Evolutionary conservation across 2,888 invertebrate genomes (phyloP), one percentile per base, ranked within the genome.

Genomic region (Drosophila antonietae): DNA sequence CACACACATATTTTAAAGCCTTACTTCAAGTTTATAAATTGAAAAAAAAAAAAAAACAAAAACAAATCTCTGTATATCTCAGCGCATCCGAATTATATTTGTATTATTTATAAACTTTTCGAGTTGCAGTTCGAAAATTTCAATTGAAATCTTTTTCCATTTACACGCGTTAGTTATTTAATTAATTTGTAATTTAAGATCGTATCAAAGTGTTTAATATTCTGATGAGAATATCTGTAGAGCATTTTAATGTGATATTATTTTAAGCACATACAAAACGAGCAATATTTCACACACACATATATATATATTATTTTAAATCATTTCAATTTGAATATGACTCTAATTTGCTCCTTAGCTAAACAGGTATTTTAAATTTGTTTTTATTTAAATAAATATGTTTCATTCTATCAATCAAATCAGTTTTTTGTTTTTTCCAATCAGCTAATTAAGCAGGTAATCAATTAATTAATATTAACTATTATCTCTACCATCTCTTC

Each of bases 191-290:
- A 51, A 31, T 78, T 69, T 78, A 76, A 76, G 76, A 41, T 78
- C 75, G 59, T 66, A 58, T 73, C 67, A 39, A 73, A 73, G 63
- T 74, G 79, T 71, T 70, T 70, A 37, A 31, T 49, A 59, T 49
- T 49, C 49, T 15, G 5, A 6, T 18, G 6, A 14, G 59, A 49
- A 18, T 47, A 47, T 43, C 55, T 57, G 58, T 53, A 78, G 63
- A 84, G 75, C 73, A 79, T 78, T 75, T 89, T 85, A 65, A 80
- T 86, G 87, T 87, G 87, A 87, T 87, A 87, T 88, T 87, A 87
- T 83, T 79, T 88, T 87, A 89, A 87, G 87, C 88, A 85, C 78
- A 77, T 75, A 23, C 15, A 51, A 60, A 58, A 14, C 60, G 57
- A 65, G 47, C 56, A 62, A 44, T 52, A 65, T 73, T 73, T 73